Evolutionary conservation across 2,113 vertebrate genomes (phyloP).

Genomic region (Cynopterus brachyotis): DNA sequence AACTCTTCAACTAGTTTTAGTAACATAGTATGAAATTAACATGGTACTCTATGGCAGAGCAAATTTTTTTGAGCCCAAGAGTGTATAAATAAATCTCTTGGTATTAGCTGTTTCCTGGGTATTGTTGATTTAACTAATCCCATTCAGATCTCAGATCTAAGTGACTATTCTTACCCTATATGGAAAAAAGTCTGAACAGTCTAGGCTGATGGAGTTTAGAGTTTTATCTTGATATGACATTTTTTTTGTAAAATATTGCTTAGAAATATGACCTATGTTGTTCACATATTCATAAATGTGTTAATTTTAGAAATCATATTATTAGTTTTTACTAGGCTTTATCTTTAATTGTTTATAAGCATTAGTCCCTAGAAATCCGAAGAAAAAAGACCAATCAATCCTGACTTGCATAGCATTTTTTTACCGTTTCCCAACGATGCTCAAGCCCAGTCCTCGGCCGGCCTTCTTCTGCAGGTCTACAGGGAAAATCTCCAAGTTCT

Average conservation of each 20-base stretch:
- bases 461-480: slow-evolving; percentile 94
- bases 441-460: slow-evolving; percentile 94
- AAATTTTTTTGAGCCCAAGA: background rate
- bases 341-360: background rate
- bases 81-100: background rate
- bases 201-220: background rate
- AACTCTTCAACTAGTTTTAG: background rate
- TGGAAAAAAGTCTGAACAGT: background rate
- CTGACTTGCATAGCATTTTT: background rate
- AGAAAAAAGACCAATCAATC: background rate
- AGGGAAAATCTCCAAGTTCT: slow-evolving; percentile 91
- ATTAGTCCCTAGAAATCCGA: background rate
- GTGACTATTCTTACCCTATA: background rate
- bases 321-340: background rate
- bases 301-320: background rate
- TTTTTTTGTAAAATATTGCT: background rate
- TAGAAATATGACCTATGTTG: background rate
- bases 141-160: background rate
- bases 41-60: background rate
- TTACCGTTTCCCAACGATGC: slow-evolving; percentile 97
- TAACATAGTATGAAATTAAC: background rate
- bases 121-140: background rate
- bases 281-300: background rate
- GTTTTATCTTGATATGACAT: background rate
- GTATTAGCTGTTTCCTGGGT: background rate